Conservation (phyloP, 2,888 invertebrate genomes). For the Apotomis turbidana region DNA sequence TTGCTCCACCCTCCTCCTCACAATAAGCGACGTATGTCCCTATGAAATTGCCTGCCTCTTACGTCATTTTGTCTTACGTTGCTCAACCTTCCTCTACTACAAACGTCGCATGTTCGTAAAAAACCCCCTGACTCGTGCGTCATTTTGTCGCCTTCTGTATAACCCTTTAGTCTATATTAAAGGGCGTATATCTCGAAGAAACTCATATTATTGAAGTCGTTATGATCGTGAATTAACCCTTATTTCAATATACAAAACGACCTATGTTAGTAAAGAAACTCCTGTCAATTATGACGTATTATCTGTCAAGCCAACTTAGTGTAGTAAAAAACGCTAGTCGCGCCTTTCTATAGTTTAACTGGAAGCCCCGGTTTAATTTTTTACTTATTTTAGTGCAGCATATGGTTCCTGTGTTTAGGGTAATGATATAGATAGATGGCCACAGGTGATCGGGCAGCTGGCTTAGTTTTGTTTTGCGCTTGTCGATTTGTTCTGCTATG, state of each 20-base stretch:
- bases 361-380: conserved; percentile 32
- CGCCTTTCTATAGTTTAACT: neutral
- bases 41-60: neutral
- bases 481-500: conserved; percentile 3
- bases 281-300: neutral
- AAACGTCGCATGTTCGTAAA: neutral
- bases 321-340: neutral
- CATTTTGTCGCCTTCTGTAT: no score
- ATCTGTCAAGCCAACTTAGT: no score
- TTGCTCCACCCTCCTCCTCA: conserved; percentile 21
- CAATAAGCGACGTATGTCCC: neutral
- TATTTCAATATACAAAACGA: neutral
- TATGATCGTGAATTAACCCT: neutral
- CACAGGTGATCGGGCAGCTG: conserved; percentile 39
- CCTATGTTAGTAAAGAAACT: conserved; percentile 14
- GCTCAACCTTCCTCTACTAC: neutral
- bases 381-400: conserved; percentile 43
- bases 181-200: neutral
- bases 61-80: neutral
- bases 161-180: neutral
- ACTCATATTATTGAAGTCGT: neutral
- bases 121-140: neutral
- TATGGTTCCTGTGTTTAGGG: conserved; percentile 45
- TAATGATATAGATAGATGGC: conserved; percentile 21
- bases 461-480: conserved; percentile 10